These are phyloP conservation scores for Dolichoris vasculosae DNA, from an alignment of 1,140 invertebrate species.

Conservation along the genomic window DNA sequence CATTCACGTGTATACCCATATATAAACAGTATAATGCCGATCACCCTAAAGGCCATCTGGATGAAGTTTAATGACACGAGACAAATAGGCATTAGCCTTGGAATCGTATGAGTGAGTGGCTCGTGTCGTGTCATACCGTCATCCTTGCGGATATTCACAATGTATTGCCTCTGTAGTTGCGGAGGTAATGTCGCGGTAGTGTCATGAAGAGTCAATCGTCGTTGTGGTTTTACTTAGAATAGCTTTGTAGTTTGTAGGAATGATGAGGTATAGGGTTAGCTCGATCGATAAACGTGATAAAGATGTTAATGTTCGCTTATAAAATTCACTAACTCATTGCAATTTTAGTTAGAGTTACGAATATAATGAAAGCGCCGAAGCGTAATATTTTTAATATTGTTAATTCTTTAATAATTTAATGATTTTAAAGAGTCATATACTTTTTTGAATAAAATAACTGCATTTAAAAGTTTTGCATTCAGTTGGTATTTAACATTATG, in stretches of 20 bases:
- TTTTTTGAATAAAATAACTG: not conserved
- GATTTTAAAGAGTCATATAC: not conserved
- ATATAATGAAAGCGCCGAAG: not conserved
- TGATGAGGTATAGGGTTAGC: not conserved
- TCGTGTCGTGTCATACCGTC: slow-evolving; percentile 15
- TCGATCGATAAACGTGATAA: not conserved
- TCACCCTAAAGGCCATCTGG: slow-evolving; percentile 45
- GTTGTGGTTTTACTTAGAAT: slow-evolving; percentile 25
- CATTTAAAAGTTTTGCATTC: not conserved
- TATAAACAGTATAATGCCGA: slow-evolving; percentile 6
- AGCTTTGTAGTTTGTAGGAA: not conserved
- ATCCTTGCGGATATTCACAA: slow-evolving; percentile 27
- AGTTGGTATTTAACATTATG: not conserved
- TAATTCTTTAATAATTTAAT: not conserved
- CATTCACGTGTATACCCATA: not conserved
- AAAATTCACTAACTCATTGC: not conserved
- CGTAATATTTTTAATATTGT: not conserved
- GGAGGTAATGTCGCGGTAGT: not conserved
- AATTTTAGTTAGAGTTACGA: not conserved
- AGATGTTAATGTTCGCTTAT: not conserved
- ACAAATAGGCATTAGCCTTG: slow-evolving; percentile 41
- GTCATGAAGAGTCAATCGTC: slow-evolving; percentile 5
- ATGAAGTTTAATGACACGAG: slow-evolving; percentile 45
- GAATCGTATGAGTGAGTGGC: not conserved
- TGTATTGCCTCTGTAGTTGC: not conserved